A percentile compares a stretch with the other conserved stretches of the same genome.
phyloP scores from a whole-genome alignment of 1,140 invertebrate species.

The Medauroidea extradentata region DNA sequence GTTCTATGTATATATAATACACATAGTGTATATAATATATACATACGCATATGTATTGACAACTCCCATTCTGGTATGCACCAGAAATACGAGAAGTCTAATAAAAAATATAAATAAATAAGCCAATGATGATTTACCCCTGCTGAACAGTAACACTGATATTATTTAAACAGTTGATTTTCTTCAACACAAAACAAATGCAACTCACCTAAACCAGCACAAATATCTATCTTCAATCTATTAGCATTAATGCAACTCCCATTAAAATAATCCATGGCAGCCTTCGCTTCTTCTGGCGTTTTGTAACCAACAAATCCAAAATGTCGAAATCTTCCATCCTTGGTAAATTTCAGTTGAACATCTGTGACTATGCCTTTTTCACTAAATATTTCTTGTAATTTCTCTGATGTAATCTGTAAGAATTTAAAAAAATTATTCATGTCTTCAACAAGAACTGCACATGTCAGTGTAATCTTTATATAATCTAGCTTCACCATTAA shows the following conservation, averaged over 20 bases:
- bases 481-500: too few relatives aligned
- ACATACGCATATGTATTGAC: too few relatives aligned
- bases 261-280: conserved; percentile 73
- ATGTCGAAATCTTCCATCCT: conserved; percentile 83
- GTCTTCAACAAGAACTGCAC: too few relatives aligned
- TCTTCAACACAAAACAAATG: conserved; percentile 4
- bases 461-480: too few relatives aligned
- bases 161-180: too few relatives aligned
- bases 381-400: conserved; percentile 70
- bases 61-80: too few relatives aligned
- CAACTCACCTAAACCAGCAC: conserved; percentile 59
- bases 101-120: too few relatives aligned
- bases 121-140: neutral
- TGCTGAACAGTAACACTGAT: too few relatives aligned
- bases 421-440: too few relatives aligned
- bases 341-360: conserved; percentile 85
- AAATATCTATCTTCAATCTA: conserved; percentile 73
- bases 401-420: conserved; percentile 71
- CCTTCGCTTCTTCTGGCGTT: conserved; percentile 68
- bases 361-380: conserved; percentile 84
- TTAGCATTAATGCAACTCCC: conserved; percentile 78
- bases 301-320: conserved; percentile 92
- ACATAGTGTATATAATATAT: too few relatives aligned
- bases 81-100: too few relatives aligned
- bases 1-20: too few relatives aligned